phyloP scores from a whole-genome alignment of 2,888 invertebrate species.

The Limnephilus lunatus region DNA sequence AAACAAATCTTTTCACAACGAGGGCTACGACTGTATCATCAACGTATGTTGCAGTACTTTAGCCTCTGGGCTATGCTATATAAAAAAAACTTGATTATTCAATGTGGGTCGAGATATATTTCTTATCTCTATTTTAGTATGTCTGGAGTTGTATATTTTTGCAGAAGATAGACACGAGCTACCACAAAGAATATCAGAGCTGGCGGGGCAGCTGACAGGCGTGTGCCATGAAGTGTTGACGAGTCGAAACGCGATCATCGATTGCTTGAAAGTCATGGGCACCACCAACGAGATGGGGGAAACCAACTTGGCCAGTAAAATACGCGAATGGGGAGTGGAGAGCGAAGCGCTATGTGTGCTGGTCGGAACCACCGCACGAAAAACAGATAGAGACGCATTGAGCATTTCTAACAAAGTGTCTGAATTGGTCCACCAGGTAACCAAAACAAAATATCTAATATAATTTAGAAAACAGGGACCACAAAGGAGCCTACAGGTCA shows the following conservation, averaged over 20 bases:
- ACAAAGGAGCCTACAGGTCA: not conserved
- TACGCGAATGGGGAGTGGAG: constrained; percentile 25
- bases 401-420: constrained; percentile 21
- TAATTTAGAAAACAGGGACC: not conserved
- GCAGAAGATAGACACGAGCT: constrained; percentile 22
- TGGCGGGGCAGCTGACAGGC: constrained; percentile 17
- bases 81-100: not conserved
- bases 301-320: constrained; percentile 15
- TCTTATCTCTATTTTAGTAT: not conserved
- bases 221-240: constrained; percentile 27
- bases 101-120: not conserved
- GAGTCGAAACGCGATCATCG: constrained; percentile 14
- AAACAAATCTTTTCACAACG: not conserved
- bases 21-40: too few species aligned
- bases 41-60: not conserved
- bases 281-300: constrained; percentile 30
- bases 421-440: constrained; percentile 36
- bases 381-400: constrained; percentile 6
- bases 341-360: constrained; percentile 8
- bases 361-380: not conserved
- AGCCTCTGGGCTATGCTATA: not conserved
- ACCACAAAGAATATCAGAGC: constrained; percentile 24
- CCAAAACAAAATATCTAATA: not conserved
- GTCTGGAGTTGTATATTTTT: not conserved
- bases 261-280: constrained; percentile 14